Conservation (phyloP, 2,113 vertebrate genomes). For the Notothenia coriiceps region DNA sequence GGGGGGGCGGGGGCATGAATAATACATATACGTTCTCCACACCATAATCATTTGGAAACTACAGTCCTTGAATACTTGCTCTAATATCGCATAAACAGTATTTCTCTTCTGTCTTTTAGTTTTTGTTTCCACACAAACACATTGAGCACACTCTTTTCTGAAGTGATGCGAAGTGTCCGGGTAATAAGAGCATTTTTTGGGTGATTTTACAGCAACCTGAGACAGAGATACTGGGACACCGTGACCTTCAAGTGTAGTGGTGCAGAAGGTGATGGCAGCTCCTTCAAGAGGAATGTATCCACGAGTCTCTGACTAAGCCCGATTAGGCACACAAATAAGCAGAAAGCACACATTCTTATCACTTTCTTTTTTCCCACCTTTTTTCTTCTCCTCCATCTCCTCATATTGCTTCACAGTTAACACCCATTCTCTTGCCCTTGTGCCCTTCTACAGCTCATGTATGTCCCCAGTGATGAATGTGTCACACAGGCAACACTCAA, state of each 20-base stretch:
- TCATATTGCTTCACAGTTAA: conserved; percentile 17
- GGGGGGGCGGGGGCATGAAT: neutral
- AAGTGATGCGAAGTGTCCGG: neutral
- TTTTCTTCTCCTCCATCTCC: neutral
- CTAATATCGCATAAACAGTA: neutral
- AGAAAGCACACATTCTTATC: conserved; percentile 22
- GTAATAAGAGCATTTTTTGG: neutral
- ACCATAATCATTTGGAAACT: neutral
- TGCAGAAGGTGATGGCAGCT: conserved; percentile 32
- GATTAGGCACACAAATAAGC: conserved; percentile 45
- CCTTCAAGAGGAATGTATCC: conserved; percentile 29
- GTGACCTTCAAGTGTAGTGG: conserved; percentile 52
- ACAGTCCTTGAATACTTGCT: neutral
- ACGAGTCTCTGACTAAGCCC: conserved; percentile 44
- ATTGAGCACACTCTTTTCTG: too few relatives aligned
- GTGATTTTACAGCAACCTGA: neutral
- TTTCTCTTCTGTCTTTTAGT: neutral
- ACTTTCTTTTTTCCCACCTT: conserved; percentile 15
- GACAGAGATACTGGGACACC: conserved; percentile 4
- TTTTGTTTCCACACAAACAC: neutral
- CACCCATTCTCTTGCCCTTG: conserved; percentile 33
- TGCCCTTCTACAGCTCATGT: conserved; percentile 57
- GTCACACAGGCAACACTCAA: conserved; percentile 60
- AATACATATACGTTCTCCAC: neutral
- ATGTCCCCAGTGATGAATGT: conserved; percentile 68